A percentile compares a stretch with the other conserved stretches of the same genome.
phyloP scores from a whole-genome alignment of 2,113 vertebrate genomes.

The Hemichromis elongatus region DNA sequence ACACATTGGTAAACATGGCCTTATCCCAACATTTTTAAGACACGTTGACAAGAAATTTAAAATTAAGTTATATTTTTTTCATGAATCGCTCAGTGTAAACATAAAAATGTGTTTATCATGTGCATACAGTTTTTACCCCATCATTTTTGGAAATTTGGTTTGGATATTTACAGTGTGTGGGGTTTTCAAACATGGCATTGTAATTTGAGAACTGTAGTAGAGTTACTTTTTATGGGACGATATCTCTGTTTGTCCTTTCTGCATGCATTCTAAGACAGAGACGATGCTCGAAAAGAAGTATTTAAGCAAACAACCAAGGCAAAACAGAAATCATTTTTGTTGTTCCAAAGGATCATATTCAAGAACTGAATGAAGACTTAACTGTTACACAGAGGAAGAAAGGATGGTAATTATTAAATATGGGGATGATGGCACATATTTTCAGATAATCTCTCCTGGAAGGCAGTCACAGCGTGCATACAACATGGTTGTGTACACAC shows the following conservation, averaged over 20 bases:
- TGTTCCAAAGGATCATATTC: background rate
- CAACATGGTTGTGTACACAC: background rate
- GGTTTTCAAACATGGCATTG: background rate
- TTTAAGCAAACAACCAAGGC: background rate
- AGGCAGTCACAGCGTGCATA: background rate
- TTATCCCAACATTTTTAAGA: background rate
- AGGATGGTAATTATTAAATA: background rate
- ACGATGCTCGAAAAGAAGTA: background rate
- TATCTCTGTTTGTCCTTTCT: background rate
- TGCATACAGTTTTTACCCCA: too few species aligned
- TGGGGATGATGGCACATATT: background rate
- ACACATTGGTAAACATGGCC: background rate
- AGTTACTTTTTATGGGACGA: background rate
- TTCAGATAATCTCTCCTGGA: background rate
- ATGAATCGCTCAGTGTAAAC: too few species aligned
- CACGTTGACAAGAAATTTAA: background rate
- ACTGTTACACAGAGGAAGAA: background rate
- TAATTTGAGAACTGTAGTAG: background rate
- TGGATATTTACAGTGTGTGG: background rate
- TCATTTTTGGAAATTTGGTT: background rate
- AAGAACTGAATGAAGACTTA: background rate
- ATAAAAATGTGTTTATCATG: too few species aligned
- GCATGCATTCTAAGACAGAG: background rate
- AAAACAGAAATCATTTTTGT: background rate
- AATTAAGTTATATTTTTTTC: background rate